Percentiles rank a stretch among this genome's conserved stretches.
phyloP scores from a whole-genome alignment of 2,113 vertebrate species.

The Empidonax traillii region DNA sequence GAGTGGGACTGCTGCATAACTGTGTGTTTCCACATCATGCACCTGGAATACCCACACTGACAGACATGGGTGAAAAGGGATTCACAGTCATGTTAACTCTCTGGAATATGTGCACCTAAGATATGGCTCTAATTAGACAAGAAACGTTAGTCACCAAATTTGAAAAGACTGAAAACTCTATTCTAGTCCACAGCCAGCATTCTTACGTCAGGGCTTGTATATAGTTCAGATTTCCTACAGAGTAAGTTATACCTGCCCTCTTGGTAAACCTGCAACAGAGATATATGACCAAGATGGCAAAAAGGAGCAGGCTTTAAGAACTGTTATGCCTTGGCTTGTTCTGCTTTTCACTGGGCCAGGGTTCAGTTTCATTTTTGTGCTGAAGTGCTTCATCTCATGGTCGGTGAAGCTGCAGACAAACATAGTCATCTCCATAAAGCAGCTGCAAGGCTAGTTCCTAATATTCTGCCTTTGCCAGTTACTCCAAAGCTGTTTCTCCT shows the following conservation, averaged over 20 bases:
- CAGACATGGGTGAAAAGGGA: neutral
- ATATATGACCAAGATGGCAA: neutral
- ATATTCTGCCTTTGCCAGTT: neutral
- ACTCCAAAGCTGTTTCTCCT: conserved; percentile 34
- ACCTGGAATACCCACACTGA: neutral
- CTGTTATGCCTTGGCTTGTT: neutral
- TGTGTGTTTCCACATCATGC: neutral
- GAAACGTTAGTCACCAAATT: neutral
- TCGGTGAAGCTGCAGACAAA: neutral
- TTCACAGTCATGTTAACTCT: neutral
- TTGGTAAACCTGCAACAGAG: neutral
- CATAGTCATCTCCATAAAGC: neutral
- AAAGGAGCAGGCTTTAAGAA: neutral
- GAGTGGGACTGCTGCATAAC: neutral
- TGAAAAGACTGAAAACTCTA: neutral
- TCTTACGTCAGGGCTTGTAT: neutral
- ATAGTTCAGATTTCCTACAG: neutral
- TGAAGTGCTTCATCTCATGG: neutral
- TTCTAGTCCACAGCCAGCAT: neutral
- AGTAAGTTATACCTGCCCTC: neutral
- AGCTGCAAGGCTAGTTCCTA: neutral
- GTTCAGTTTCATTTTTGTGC: neutral
- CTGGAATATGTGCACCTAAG: neutral
- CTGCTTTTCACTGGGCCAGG: neutral
- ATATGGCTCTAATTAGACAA: neutral